Evolutionary conservation across 2,113 vertebrate species (phyloP), one percentile per base, ranked within the genome.

Genomic region (Gambusia affinis): DNA sequence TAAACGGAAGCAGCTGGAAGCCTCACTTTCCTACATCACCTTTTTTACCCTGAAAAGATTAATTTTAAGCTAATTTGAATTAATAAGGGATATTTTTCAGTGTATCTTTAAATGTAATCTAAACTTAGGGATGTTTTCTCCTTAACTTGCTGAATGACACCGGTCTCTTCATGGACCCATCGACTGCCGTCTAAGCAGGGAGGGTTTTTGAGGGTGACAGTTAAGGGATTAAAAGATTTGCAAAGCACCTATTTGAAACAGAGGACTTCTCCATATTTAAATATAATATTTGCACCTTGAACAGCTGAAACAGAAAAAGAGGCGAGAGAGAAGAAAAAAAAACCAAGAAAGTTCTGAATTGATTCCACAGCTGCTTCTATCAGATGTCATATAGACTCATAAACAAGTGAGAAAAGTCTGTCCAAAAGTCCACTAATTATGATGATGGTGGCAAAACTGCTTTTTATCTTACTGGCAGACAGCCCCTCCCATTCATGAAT

Each of bases 351-450:
- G 30, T 61, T 33, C 51, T 14, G 6, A 70, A 6, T 60, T 71
- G 15, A 72, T 70, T 60, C 72, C 3, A 8, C 54, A 29, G 29
- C 47, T 76, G 62, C 1, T 63, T 82, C 31, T 19, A 33, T 75
- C 27, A 28, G 37, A 72, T 71, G n/a, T 27, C 42, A 63, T 37
- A 12, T 14, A 27, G 51, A 67, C 33, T 0, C 37, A 70, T 15
- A 84, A 47, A 81, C 70, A 74, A 69, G 62, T 67, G 70, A 78
- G 62, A 22, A 22, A 27, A 14, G 29, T 44, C 65, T 57, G 83
- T 85, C 54, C 89, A 85, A 92, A 91, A 86, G 89, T 89, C 83
- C 84, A 81, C 63, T 60, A 2, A 63, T 65, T 39, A 72, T 67
- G 78, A 85, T 88, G 87, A 91, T 72, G 85, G 28, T 89, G 88